Evolutionary conservation across 2,888 invertebrate genomes (phyloP).

Genomic region (Nomada lathburiana): DNA sequence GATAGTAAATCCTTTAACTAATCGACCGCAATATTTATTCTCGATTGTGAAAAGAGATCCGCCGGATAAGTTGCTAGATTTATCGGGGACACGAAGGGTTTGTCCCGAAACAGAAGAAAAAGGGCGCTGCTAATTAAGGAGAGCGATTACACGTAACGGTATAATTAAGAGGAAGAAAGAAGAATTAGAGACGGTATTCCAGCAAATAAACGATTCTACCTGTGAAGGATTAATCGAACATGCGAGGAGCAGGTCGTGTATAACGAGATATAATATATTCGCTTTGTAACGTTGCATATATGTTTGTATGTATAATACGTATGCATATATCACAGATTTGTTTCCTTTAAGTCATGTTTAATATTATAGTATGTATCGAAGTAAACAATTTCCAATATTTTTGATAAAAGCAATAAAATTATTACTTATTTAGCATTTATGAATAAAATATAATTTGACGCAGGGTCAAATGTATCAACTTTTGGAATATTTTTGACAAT

Average conservation of each 20-base stretch:
- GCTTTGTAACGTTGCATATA: background rate
- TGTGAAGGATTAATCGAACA: slow-evolving; percentile 47
- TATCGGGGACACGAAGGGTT: slow-evolving; percentile 47
- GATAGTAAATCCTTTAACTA: slow-evolving; percentile 25
- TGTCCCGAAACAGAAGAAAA: slow-evolving; percentile 29
- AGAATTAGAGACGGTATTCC: slow-evolving; percentile 41
- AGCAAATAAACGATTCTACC: slow-evolving; percentile 53
- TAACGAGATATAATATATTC: slow-evolving; percentile 39
- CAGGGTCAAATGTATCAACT: too few relatives aligned
- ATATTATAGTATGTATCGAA: too few relatives aligned
- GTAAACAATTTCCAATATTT: too few relatives aligned
- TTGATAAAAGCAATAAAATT: too few relatives aligned
- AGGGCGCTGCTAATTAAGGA: slow-evolving; percentile 61
- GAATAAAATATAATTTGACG: too few relatives aligned
- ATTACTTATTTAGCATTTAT: too few relatives aligned
- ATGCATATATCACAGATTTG: too few relatives aligned
- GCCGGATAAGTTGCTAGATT: slow-evolving; percentile 52
- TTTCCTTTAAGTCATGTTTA: too few relatives aligned
- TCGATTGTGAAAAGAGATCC: slow-evolving; percentile 39
- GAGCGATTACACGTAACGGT: slow-evolving; percentile 65
- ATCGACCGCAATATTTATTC: slow-evolving; percentile 42
- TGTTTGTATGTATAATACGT: too few relatives aligned
- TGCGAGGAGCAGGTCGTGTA: slow-evolving; percentile 26
- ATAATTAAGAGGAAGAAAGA: slow-evolving; percentile 64
- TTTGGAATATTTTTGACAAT: too few relatives aligned